Conservation (phyloP, 2,113 vertebrate species). For the Chaetura pelagica region DNA sequence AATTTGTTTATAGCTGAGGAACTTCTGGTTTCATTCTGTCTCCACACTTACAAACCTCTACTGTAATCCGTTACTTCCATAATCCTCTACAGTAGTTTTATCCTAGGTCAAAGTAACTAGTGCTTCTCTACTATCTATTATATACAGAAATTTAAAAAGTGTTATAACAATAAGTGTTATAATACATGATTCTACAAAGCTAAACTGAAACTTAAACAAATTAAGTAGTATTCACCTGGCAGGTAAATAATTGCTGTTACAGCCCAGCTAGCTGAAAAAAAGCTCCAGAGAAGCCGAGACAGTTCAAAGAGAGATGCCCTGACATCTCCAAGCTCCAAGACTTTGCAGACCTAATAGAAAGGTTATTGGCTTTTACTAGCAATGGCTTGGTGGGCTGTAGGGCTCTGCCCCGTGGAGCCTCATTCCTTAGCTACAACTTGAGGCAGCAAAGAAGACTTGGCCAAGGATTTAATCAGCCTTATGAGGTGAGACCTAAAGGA, state of each 20-base stretch:
- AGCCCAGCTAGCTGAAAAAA: background rate
- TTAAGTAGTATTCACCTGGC: background rate
- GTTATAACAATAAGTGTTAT: background rate
- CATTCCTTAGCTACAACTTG: background rate
- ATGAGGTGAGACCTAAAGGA: background rate
- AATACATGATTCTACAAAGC: background rate
- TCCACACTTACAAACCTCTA: background rate
- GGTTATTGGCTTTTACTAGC: background rate
- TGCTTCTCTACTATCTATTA: background rate
- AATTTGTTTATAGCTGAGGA: background rate
- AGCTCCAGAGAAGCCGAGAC: background rate
- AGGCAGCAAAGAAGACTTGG: background rate
- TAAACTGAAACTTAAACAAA: background rate
- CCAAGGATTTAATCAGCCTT: background rate
- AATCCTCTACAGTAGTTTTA: background rate
- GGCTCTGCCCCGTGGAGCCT: background rate
- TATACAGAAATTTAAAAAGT: background rate
- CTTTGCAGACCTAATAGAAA: background rate
- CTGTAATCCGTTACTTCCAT: background rate
- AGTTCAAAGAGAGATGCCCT: background rate
- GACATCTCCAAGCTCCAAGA: background rate
- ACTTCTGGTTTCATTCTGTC: background rate
- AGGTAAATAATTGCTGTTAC: background rate
- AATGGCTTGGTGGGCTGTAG: background rate
- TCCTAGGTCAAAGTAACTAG: background rate